Conservation (phyloP, 1,140 invertebrate genomes). For the Hyphantria cunea region DNA sequence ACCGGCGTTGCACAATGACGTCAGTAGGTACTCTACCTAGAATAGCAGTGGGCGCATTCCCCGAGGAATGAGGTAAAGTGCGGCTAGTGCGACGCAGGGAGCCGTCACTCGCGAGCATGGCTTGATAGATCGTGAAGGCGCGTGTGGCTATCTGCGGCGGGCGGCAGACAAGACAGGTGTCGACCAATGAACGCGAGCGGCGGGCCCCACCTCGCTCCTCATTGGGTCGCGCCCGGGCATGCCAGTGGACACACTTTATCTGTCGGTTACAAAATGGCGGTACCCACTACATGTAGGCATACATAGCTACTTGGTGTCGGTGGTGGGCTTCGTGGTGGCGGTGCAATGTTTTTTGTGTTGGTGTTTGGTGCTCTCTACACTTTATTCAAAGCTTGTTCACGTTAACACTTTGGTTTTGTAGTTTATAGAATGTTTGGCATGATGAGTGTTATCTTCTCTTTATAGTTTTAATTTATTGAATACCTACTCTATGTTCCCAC, state of each 20-base stretch:
- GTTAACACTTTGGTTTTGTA: conserved; percentile 3
- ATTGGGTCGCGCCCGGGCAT: conserved; percentile 4
- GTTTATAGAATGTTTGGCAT: too few species aligned
- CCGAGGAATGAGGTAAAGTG: not conserved
- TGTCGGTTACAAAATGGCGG: conserved; percentile 20
- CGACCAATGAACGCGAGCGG: not conserved
- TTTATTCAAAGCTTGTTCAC: not conserved
- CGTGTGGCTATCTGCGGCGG: not conserved
- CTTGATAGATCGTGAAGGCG: too few species aligned
- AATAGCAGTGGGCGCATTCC: not conserved
- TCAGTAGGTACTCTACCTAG: not conserved
- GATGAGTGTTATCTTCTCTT: too few species aligned
- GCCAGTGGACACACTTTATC: conserved; percentile 7
- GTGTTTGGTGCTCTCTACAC: not conserved
- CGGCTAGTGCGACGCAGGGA: not conserved
- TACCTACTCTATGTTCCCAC: too few species aligned
- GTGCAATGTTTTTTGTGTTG: not conserved
- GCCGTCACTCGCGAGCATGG: not conserved
- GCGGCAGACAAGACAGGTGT: not conserved
- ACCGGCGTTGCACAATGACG: conserved; percentile 3
- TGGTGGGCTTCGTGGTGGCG: too few species aligned
- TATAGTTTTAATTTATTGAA: too few species aligned
- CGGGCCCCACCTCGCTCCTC: conserved; percentile 1
- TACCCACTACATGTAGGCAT: not conserved
- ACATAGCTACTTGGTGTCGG: too few species aligned